Conservation (phyloP, 2,888 invertebrate species). For the Drosophila pseudotakahashii region DNA sequence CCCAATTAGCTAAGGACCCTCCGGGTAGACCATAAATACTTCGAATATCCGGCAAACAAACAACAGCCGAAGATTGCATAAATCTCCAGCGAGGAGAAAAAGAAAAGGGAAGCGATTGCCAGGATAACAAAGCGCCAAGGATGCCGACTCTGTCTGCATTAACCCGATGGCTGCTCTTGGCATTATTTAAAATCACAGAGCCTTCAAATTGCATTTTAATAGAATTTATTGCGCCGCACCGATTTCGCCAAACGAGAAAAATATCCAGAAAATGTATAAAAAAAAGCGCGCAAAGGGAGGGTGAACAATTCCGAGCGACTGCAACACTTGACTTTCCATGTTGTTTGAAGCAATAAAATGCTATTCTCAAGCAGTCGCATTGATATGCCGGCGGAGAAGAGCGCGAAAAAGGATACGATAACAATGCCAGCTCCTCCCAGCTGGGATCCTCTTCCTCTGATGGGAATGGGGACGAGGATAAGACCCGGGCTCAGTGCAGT, state of each 20-base stretch:
- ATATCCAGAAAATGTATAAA: conserved; percentile 39
- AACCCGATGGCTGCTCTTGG: conserved; percentile 51
- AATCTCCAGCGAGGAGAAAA: conserved; percentile 20
- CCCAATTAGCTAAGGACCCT: conserved; percentile 46
- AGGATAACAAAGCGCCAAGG: conserved; percentile 26
- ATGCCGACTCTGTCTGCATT: conserved; percentile 34
- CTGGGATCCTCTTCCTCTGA: conserved; percentile 31
- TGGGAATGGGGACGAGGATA: background rate
- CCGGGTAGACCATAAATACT: conserved; percentile 45
- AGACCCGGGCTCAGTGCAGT: conserved; percentile 49
- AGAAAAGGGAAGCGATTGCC: conserved; percentile 19
- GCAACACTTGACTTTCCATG: conserved; percentile 80
- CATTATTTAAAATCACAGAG: conserved; percentile 77
- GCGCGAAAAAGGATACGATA: conserved; percentile 60
- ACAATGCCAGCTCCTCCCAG: conserved; percentile 47
- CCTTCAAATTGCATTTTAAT: conserved; percentile 80
- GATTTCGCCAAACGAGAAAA: conserved; percentile 48
- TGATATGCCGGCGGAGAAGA: conserved; percentile 39
- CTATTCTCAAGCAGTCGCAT: conserved; percentile 65
- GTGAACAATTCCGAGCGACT: conserved; percentile 55
- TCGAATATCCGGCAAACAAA: conserved; percentile 45
- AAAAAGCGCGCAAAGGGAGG: background rate
- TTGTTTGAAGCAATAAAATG: conserved; percentile 72
- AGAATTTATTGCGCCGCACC: conserved; percentile 76
- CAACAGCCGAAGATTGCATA: conserved; percentile 42